A percentile compares a stretch with the other conserved stretches of the same genome.
phyloP scores from a whole-genome alignment of 2,888 invertebrate genomes.

The Harpagoxenus sublaevis region DNA sequence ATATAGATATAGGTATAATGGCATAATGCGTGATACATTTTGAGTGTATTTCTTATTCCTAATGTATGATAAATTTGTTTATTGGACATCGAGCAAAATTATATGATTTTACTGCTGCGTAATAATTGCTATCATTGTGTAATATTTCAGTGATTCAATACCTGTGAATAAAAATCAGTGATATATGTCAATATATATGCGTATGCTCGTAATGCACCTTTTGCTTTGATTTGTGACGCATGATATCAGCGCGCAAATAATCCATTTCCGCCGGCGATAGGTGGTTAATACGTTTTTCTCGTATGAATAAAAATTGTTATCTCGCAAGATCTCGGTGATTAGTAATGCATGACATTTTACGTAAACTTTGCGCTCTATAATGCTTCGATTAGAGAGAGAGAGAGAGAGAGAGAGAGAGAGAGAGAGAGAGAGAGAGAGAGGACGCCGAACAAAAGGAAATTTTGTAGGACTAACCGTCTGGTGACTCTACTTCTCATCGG shows the following conservation, averaged over 20 bases:
- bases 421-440: no score
- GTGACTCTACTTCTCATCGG: not conserved
- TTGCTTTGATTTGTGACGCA: conserved; percentile 7
- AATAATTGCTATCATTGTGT: not conserved
- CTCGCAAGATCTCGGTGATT: conserved; percentile 9
- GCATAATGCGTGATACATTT: not conserved
- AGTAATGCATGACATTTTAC: conserved; percentile 9
- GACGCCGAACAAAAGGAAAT: conserved; percentile 19
- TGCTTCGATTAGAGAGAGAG: not conserved
- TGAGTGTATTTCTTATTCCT: not conserved
- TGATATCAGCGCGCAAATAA: conserved; percentile 9
- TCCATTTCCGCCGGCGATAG: not conserved
- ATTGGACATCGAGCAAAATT: not conserved
- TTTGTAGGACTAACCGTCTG: conserved; percentile 31
- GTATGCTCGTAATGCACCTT: not conserved
- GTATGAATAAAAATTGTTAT: not conserved
- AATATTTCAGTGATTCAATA: not conserved
- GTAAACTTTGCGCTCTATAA: not conserved
- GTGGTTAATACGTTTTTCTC: not conserved
- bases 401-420: no score
- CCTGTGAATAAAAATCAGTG: not conserved
- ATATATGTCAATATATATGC: not conserved
- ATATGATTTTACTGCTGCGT: not conserved
- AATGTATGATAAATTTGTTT: not conserved
- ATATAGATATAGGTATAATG: not conserved